Conservation (phyloP, 2,888 invertebrate genomes). For the Drosophila formosana region DNA sequence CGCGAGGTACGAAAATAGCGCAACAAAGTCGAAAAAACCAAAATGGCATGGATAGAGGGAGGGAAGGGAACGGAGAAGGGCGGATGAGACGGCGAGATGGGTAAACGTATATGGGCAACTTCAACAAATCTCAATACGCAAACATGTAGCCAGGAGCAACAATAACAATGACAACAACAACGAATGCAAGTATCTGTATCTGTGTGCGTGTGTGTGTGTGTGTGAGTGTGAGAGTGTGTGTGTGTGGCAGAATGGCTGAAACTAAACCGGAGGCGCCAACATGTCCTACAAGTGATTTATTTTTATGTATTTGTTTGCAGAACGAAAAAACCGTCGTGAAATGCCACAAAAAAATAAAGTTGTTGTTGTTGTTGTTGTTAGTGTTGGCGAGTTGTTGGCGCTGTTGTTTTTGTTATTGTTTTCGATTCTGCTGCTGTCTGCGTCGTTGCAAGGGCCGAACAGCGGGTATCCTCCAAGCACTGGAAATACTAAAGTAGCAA, state of each 20-base stretch:
- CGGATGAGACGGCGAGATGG: conserved; percentile 1
- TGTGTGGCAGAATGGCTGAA: conserved; percentile 52
- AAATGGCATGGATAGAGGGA: neutral
- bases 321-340: conserved; percentile 54
- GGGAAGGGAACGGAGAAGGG: neutral
- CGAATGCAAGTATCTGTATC: neutral
- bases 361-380: conserved; percentile 44
- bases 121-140: conserved; percentile 74
- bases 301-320: conserved; percentile 81
- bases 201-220: conserved; percentile 9
- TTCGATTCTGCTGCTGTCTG: conserved; percentile 7
- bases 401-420: conserved; percentile 14
- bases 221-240: conserved; percentile 34
- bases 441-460: conserved; percentile 45
- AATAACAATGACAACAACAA: conserved; percentile 48
- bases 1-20: conserved; percentile 47
- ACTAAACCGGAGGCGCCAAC: conserved; percentile 83
- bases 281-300: conserved; percentile 84
- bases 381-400: conserved; percentile 21
- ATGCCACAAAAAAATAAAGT: conserved; percentile 75
- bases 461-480: conserved; percentile 33
- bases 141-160: conserved; percentile 58
- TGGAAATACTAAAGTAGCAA: conserved; percentile 54
- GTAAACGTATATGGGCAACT: conserved; percentile 64
- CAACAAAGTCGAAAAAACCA: conserved; percentile 34